phyloP scores from a whole-genome alignment of 2,113 vertebrate species.

The Picathartes gymnocephalus region DNA sequence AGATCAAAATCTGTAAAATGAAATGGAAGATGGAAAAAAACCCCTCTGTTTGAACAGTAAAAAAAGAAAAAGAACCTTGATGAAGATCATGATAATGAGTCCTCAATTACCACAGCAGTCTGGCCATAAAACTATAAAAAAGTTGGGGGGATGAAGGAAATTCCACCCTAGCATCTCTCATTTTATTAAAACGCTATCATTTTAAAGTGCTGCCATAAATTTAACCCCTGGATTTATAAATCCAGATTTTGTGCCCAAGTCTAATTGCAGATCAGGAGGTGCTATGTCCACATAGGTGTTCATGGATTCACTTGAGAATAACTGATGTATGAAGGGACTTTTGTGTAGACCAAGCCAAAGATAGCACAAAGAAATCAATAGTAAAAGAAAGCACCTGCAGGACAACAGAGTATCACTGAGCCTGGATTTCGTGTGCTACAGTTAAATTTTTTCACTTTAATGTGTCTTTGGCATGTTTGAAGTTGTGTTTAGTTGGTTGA shows the following conservation, averaged over 20 bases:
- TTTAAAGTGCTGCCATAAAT: background rate
- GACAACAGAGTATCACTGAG: background rate
- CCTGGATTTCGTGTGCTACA: background rate
- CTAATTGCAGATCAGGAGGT: background rate
- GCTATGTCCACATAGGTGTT: background rate
- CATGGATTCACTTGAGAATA: background rate
- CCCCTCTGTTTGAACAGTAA: background rate
- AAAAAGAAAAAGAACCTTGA: background rate
- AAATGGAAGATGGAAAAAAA: background rate
- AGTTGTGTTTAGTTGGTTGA: background rate
- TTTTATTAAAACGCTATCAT: background rate
- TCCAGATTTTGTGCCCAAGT: background rate
- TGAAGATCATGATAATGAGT: background rate
- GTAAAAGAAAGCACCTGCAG: background rate
- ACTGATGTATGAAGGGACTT: background rate
- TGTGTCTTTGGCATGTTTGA: background rate
- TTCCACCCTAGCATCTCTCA: background rate
- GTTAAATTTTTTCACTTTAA: background rate
- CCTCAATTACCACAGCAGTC: background rate
- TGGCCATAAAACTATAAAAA: background rate
- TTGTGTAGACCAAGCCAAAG: background rate
- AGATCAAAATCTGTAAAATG: conserved; percentile 13
- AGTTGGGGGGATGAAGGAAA: rapidly evolving
- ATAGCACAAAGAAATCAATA: background rate
- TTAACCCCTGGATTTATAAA: background rate